Evolutionary conservation across 2,888 invertebrate genomes (phyloP).

Genomic region (Pyrrhosoma nymphula): DNA sequence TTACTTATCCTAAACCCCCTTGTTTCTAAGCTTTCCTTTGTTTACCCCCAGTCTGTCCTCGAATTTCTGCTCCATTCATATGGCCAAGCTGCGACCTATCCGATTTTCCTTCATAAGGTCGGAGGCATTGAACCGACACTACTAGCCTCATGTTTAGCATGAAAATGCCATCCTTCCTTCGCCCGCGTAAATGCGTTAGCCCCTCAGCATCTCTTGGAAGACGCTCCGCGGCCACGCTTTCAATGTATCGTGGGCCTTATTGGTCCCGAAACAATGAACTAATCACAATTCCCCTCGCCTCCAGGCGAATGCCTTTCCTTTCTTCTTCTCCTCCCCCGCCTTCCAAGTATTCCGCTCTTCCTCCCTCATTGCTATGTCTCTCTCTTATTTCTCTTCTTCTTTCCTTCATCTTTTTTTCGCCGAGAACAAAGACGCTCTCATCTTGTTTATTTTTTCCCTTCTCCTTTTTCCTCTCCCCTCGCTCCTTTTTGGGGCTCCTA

Average conservation of each 20-base stretch:
- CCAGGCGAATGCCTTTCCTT: not conserved
- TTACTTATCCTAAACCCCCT: no score
- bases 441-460: not conserved
- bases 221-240: not conserved
- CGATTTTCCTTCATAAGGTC: not conserved
- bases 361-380: not conserved
- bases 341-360: not conserved
- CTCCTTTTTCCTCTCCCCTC: not conserved
- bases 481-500: no score
- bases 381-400: not conserved
- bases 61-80: not conserved
- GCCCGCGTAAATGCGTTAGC: not conserved
- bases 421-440: no score
- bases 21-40: no score
- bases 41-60: not conserved
- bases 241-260: not conserved
- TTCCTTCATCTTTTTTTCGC: not conserved
- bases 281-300: slow-evolving; percentile 19
- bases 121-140: not conserved
- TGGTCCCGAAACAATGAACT: slow-evolving; percentile 32
- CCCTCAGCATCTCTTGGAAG: not conserved
- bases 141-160: not conserved
- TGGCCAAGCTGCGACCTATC: not conserved
- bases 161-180: not conserved
- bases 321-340: not conserved